These are phyloP conservation scores for Riparia riparia DNA, from an alignment of 2,113 vertebrate species.

Conservation along the genomic window DNA sequence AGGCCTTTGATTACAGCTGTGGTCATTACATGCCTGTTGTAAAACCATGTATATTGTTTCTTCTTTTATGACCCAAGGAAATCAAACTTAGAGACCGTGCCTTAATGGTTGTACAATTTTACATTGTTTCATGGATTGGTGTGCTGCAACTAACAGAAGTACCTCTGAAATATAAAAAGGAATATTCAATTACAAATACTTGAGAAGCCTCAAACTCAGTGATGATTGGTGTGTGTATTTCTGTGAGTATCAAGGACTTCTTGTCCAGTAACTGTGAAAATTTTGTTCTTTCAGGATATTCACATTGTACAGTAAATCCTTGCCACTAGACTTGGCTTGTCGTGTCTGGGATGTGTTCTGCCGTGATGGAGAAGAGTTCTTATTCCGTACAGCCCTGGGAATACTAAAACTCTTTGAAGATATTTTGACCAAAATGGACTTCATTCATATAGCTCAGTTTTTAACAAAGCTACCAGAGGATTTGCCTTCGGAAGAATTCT, in stretches of 20 bases:
- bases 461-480: slow-evolving; percentile 92
- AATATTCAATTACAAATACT: not conserved
- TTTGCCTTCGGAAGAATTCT: slow-evolving; percentile 86
- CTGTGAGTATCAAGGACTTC: not conserved
- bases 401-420: slow-evolving; percentile 91
- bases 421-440: slow-evolving; percentile 93
- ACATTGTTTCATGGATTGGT: not conserved
- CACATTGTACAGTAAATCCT: slow-evolving; percentile 92
- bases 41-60: not conserved
- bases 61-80: not conserved
- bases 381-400: slow-evolving; percentile 93
- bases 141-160: not conserved
- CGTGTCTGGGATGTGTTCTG: slow-evolving; percentile 98
- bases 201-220: not conserved
- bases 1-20: not conserved
- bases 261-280: not conserved
- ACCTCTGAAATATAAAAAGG: not conserved
- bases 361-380: slow-evolving; percentile 92
- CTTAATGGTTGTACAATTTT: not conserved
- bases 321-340: slow-evolving; percentile 93
- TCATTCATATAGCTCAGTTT: slow-evolving; percentile 97
- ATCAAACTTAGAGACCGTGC: not conserved
- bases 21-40: not conserved
- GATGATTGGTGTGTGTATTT: not conserved
- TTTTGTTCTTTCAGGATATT: slow-evolving; percentile 86